phyloP scores from a whole-genome alignment of 1,140 invertebrate species.

The Ptiloglossa arizonensis region DNA sequence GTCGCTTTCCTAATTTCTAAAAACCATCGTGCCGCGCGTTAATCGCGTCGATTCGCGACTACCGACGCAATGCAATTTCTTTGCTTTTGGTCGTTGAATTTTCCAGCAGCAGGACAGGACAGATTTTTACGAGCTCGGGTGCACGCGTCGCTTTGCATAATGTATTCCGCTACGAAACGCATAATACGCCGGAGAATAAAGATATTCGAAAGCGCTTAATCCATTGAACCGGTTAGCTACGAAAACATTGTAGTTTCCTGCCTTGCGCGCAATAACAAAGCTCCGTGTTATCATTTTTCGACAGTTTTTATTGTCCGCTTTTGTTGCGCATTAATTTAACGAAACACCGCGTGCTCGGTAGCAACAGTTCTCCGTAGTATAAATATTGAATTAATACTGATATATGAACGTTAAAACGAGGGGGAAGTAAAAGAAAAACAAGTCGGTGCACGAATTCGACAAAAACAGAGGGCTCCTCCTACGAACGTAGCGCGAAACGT shows the following conservation, averaged over 20 bases:
- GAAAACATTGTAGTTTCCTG: slow-evolving; percentile 25
- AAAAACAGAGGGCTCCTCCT: too few relatives aligned
- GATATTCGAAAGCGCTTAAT: slow-evolving; percentile 26
- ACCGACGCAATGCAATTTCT: background rate
- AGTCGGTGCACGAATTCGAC: too few relatives aligned
- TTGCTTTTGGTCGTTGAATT: background rate
- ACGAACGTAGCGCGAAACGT: too few relatives aligned
- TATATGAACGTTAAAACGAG: too few relatives aligned
- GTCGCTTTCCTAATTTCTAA: background rate
- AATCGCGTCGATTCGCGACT: too few relatives aligned
- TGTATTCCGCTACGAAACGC: slow-evolving; percentile 22
- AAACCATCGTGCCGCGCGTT: too few relatives aligned
- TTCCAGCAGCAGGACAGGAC: background rate
- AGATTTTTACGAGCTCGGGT: slow-evolving; percentile 1
- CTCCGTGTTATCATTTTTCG: background rate
- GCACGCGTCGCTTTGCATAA: slow-evolving; percentile 28
- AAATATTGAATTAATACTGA: too few relatives aligned
- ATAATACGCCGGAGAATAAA: slow-evolving; percentile 25
- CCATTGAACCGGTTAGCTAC: slow-evolving; percentile 27
- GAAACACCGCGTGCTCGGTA: slow-evolving; percentile 4
- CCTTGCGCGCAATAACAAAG: slow-evolving; percentile 10
- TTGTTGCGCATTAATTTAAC: slow-evolving; percentile 10
- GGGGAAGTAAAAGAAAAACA: too few relatives aligned
- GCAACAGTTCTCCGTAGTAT: too few relatives aligned
- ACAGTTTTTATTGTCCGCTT: background rate